Base-by-base conservation (phyloP, 2,113 vertebrate genomes). In the Tenrec ecaudatus region DNA sequence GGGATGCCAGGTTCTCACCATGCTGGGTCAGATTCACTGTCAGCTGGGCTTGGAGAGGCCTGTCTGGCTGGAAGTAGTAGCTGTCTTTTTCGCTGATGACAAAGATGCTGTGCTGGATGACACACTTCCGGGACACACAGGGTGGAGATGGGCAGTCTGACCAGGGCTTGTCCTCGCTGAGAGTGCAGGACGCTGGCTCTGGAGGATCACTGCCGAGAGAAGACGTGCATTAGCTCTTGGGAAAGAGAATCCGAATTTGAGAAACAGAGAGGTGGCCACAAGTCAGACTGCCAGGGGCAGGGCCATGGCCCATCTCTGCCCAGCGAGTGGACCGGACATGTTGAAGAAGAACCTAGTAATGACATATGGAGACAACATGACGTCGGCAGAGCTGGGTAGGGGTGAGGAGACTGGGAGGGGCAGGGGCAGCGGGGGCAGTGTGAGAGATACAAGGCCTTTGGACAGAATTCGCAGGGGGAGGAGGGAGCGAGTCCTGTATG, bases 1-100 rank as follows among this genome's bases (percentile, higher is more conserved):
- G 19, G 25, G 36, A 16, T 31, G 43, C 0, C 38, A 31, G 36
- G 57, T 31, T 10, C 98, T 98, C 96, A 98, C 98, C 97, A 0
- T 97, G 97, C n/a, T 97, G 94, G 60, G 95, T 66, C 95, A 98
- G 96, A 3, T 76, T 71, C 6, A 98, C 75, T 0, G 53, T 40
- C 82, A 97, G 77, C 86, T 98, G 91, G 38, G 53, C 10, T 17
- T 86, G 91, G 94, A 98, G 95, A 0, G 38, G 23, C 47, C 90
- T 68, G 27, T 97, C 93, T 1, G 97, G 93, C 87, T n/a, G 96
- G 95, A 98, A 98, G 33, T 92, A 95, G 77, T 94, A 98, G 53
- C 0, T 7, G 69, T 97, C 27, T 0, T 20, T 0, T n/a, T 95
- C 0, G 0, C 25, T 40, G 3, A 84, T 14, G 73, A 57, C 84